Evolutionary conservation across 2,797 vertebrate species (phyloP), one percentile per base, ranked within the genome.

Genomic region (Pristis pectinata): DNA sequence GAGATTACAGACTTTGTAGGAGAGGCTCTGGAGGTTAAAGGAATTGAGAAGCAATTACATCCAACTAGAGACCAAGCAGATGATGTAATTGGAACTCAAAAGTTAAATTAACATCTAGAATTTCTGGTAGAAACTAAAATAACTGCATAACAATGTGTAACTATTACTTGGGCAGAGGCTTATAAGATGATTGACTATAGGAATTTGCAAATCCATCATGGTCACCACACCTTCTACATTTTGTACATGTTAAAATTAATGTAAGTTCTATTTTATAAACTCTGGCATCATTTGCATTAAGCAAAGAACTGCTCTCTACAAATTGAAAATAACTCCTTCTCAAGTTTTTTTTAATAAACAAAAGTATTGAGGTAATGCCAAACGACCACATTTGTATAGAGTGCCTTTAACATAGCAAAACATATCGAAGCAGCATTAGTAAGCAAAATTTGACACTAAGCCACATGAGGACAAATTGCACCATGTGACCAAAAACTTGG

Each of bases 11-110:
- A 91, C 87, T 91, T 91, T 91, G 87, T 91, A 91, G 87, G 59
- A 24, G 87, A 91, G 87, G 49, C 59, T 91, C 87, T 91, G n/a
- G 87, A 61, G 87, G 61, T 67, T 91, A 91, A 67, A 91, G 49
- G 87, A 91, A 91, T 91, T 91, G 87, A 91, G 87, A 91, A 91
- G 59, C 87, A 91, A 91, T 91, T 91, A 91, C 61, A 91, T 87
- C 87, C 61, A 64, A 41, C 87, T 67, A 67, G 61, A 37, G 61
- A 91, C 87, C 7, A 61, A 67, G n/a, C 59, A 67, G n/a, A 91
- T 91, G 87, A 91, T 91, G 87, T 91, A 91, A 91, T 91, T 67
- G 87, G 59, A 91, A 91, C 22, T 8, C 64, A 67, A 67, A 37
- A 91, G 64, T 91, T 67, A 91, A 91, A 91, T 91, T 91, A 91